A percentile compares a stretch with the other conserved stretches of the same genome.
Conservation (phyloP, 2,113 vertebrate genomes). For the Cryptomyrus ogoouensis region DNA sequence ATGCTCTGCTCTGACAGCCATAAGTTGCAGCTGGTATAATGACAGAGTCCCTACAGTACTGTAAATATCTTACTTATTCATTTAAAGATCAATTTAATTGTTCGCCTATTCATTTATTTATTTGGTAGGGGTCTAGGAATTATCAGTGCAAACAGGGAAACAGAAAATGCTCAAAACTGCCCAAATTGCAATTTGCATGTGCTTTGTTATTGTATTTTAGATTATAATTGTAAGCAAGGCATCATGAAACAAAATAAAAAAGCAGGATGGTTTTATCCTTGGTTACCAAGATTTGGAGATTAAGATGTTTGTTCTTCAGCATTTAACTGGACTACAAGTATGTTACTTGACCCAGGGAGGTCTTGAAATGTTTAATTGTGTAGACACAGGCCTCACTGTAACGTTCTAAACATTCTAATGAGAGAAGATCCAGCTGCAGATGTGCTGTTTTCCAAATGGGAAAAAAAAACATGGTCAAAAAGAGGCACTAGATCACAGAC, state of each 20-base stretch:
- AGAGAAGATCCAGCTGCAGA: neutral
- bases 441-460: neutral
- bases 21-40: neutral
- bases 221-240: neutral
- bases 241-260: neutral
- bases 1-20: neutral
- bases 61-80: neutral
- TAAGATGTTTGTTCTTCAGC: neutral
- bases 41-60: neutral
- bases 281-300: neutral
- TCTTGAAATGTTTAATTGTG: neutral
- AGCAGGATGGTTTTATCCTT: neutral
- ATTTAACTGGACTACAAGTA: neutral
- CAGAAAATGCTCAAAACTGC: neutral
- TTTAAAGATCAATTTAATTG: neutral
- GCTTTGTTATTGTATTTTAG: neutral
- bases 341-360: neutral
- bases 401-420: neutral
- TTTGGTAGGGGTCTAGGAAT: neutral
- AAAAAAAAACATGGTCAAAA: neutral
- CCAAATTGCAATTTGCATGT: neutral
- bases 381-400: neutral
- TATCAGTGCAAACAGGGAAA: neutral
- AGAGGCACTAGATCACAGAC: neutral
- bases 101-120: neutral